Base-by-base conservation (phyloP, 1,140 invertebrate genomes). In the Drosophila kepulauana region DNA sequence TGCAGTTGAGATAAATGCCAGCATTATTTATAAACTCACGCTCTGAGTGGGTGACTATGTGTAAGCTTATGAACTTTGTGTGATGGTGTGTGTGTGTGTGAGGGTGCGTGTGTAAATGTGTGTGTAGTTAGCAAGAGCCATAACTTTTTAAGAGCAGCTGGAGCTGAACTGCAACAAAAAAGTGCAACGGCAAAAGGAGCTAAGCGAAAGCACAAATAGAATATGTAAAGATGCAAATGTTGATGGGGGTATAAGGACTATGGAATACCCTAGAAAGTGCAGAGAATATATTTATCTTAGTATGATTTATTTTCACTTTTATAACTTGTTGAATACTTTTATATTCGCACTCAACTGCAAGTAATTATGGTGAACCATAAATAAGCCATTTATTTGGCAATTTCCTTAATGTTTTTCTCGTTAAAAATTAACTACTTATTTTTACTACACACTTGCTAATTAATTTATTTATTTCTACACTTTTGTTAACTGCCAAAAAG, bases 1-100 rank as follows among this genome's bases (percentile, higher is more conserved):
- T 71, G 57, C 61, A 63, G 48, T 59, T 58, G 62, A 57, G 54
- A 71, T 56, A 80, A 81, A 70, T 69, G 48, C 61, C 30, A 62
- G 78, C 58, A 78, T 71, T 77, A 84, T 85, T 85, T 81, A 86
- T 86, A 85, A 86, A 68, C 74, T 77, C 41, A 16, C 48, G 67
- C 5, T 20, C 11, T 45, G 46, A 52, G 69, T 62, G 33, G 46
- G 30, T 63, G 25, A 43, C 41, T 43, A 43, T 43, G 41, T 43
- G 41, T 43, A 1, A 43, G 41, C 41, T 43, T 43, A 43, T 43
- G 41, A 43, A 13, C 41, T 54, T 16, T 43, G 25, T 28, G 25
- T 7, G 20, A 25, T 4, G 6, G 7, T 54, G 35, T 38, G 61
- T 52, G 62, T 62, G 59, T 45, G 20, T 25, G 20, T 25, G 20